Conservation (phyloP, 2,888 invertebrate genomes). For the Hylaea fasciaria region DNA sequence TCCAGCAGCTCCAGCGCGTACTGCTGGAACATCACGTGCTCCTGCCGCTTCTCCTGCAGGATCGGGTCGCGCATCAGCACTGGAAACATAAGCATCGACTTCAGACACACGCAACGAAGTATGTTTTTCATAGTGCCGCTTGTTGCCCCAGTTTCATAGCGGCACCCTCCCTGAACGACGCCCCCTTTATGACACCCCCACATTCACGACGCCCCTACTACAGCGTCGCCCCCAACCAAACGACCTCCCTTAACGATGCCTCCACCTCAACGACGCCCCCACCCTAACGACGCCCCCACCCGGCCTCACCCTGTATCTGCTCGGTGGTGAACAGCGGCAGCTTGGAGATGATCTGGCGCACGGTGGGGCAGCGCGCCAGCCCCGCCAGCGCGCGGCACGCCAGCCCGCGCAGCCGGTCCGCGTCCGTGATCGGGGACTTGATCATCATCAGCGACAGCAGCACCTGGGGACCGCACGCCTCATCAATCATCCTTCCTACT, state of each 20-base stretch:
- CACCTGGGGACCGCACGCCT: constrained; percentile 78
- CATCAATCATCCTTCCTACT: background rate
- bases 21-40: constrained; percentile 98
- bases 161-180: too few species aligned
- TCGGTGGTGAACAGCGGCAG: constrained; percentile 97
- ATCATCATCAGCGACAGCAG: constrained; percentile 94
- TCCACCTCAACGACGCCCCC: too few species aligned
- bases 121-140: too few species aligned
- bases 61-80: constrained; percentile 98
- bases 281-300: too few species aligned
- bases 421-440: constrained; percentile 98
- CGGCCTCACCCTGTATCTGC: constrained; percentile 94
- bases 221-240: too few species aligned
- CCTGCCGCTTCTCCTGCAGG: constrained; percentile 97
- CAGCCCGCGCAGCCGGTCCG: constrained; percentile 96
- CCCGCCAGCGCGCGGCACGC: constrained; percentile 97
- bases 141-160: too few species aligned
- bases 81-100: constrained; percentile 62
- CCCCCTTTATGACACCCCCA: too few species aligned
- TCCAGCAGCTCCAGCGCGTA: constrained; percentile 96
- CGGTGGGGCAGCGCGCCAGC: constrained; percentile 95
- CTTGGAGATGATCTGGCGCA: constrained; percentile 97
- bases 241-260: too few species aligned
- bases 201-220: too few species aligned
- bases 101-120: too few species aligned